These are phyloP conservation scores for Acipenser oxyrinchus DNA, from an alignment of 2,797 vertebrate genomes.

Conservation along the genomic window DNA sequence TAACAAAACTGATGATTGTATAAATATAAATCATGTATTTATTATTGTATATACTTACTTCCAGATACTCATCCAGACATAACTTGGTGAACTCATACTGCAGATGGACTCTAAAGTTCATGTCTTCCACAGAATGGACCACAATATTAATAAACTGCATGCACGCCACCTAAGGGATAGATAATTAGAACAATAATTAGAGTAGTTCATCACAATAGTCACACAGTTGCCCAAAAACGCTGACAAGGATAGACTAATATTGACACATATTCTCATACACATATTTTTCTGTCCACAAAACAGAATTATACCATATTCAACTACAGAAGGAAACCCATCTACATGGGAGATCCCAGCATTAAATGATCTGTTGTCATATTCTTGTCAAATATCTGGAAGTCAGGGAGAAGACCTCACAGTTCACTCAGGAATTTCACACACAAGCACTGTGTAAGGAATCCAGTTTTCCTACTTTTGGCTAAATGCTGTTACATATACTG, in stretches of 20 bases:
- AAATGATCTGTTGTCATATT: neutral
- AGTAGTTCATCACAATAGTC: neutral
- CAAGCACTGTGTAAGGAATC: conserved; percentile 5
- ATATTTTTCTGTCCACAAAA: too few relatives aligned
- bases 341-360: neutral
- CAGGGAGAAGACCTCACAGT: neutral
- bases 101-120: conserved; percentile 96
- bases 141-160: conserved; percentile 99
- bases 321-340: neutral
- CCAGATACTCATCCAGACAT: conserved; percentile 86
- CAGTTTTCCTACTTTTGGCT: neutral
- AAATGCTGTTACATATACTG: too few relatives aligned
- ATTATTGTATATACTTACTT: conserved; percentile 57
- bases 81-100: conserved; percentile 96
- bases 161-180: conserved; percentile 71
- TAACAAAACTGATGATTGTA: neutral
- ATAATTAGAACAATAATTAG: neutral
- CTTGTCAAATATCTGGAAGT: neutral
- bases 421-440: neutral
- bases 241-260: too few relatives aligned
- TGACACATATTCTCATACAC: too few relatives aligned
- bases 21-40: neutral
- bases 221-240: neutral
- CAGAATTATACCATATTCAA: too few relatives aligned
- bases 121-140: conserved; percentile 95